Conservation (phyloP, 1,140 invertebrate genomes). For the Acromyrmex heyeri region DNA sequence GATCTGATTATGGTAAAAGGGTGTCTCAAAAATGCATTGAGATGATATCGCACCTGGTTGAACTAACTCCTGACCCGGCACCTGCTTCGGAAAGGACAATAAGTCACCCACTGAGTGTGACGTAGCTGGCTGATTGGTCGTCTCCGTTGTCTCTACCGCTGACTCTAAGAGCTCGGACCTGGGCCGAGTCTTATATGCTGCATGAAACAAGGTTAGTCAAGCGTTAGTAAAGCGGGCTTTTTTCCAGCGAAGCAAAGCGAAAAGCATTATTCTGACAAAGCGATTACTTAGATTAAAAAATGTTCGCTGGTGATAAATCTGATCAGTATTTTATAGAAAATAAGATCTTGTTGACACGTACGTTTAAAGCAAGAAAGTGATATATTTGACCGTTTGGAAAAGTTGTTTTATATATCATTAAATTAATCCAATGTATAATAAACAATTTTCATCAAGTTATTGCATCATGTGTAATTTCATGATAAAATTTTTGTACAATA, state of each 20-base stretch:
- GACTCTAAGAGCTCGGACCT: conserved; percentile 85
- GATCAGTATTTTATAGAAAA: conserved; percentile 6
- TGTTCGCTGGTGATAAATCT: background rate
- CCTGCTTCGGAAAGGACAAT: conserved; percentile 81
- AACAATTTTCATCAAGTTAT: background rate
- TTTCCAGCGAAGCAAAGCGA: conserved; percentile 48
- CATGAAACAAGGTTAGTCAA: conserved; percentile 85
- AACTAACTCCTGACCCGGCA: conserved; percentile 55
- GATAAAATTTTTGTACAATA: too few species aligned
- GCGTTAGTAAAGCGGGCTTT: conserved; percentile 81
- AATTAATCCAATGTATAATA: background rate
- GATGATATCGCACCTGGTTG: conserved; percentile 82
- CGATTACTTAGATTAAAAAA: conserved; percentile 29
- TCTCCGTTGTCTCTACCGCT: conserved; percentile 68
- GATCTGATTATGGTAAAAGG: conserved; percentile 28
- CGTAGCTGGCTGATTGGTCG: conserved; percentile 78
- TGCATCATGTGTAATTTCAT: background rate
- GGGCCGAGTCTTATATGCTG: conserved; percentile 84
- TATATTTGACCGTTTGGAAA: background rate
- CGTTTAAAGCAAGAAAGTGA: conserved; percentile 16
- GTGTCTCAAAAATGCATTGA: conserved; percentile 57
- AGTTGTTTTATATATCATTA: conserved; percentile 9
- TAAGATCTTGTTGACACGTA: conserved; percentile 7
- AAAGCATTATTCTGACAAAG: conserved; percentile 35
- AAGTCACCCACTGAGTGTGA: conserved; percentile 86